These are phyloP conservation scores for Cheirogaleus medius DNA, from an alignment of 2,113 vertebrate species.

Conservation along the genomic window DNA sequence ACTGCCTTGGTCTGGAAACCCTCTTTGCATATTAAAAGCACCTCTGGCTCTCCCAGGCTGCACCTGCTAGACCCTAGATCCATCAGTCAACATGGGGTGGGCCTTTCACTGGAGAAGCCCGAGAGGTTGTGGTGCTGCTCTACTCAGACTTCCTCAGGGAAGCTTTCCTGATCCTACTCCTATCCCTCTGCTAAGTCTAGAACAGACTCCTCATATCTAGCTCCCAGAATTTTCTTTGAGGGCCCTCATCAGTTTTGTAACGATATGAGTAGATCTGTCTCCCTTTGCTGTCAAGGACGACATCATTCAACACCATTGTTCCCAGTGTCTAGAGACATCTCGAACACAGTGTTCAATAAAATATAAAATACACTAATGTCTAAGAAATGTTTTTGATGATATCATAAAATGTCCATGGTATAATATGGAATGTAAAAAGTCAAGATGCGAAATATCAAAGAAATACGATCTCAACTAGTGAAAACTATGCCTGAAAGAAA, in stretches of 20 bases:
- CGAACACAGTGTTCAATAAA: neutral
- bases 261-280: neutral
- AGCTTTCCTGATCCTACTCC: neutral
- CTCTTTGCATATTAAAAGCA: neutral
- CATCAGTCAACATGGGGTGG: neutral
- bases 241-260: neutral
- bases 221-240: neutral
- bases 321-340: neutral
- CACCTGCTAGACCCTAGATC: neutral
- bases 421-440: neutral
- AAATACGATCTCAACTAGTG: conserved; percentile 1
- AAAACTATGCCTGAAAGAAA: neutral
- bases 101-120: neutral
- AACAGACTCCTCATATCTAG: neutral
- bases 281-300: neutral
- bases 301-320: neutral
- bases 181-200: neutral
- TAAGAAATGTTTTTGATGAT: neutral
- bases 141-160: neutral
- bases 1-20: neutral
- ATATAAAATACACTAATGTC: neutral
- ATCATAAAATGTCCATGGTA: neutral
- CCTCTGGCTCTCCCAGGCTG: neutral
- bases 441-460: neutral
- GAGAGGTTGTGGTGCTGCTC: neutral